phyloP scores from a whole-genome alignment of 2,113 vertebrate genomes.

The Fukomys damarensis region DNA sequence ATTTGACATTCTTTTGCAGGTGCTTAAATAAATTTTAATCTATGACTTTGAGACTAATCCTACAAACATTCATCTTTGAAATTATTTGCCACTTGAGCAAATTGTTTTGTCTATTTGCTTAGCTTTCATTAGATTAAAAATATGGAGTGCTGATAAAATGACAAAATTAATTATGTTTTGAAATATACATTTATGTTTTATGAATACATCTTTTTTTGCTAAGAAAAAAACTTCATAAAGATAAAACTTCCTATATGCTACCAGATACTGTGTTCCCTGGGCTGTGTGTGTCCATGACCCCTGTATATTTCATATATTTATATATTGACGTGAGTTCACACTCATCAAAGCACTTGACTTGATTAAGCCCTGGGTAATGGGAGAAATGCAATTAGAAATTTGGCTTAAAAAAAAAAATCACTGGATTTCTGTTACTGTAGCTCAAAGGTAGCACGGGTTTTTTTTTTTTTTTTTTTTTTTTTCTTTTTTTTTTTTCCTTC shows the following conservation, averaged over 20 bases:
- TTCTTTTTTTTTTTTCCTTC: no score
- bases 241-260: not conserved
- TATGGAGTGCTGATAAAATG: not conserved
- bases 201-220: constrained; percentile 14
- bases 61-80: constrained; percentile 43
- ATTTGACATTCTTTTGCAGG: constrained; percentile 1
- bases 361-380: constrained; percentile 34
- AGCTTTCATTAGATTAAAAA: constrained; percentile 12
- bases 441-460: not conserved
- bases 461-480: no score
- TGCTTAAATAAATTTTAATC: constrained; percentile 20
- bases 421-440: not conserved
- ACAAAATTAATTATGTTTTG: constrained; percentile 52
- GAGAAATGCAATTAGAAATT: constrained; percentile 8
- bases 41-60: not conserved
- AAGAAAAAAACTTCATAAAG: not conserved
- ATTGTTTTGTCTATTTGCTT: constrained; percentile 22
- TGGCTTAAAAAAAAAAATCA: not conserved
- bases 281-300: not conserved
- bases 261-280: not conserved
- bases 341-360: constrained; percentile 44
- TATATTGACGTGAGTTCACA: not conserved
- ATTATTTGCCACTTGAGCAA: constrained; percentile 11
- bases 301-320: not conserved
- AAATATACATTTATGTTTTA: not conserved